Percentiles rank a stretch among this genome's conserved stretches.
phyloP scores from a whole-genome alignment of 92 coral and sea anemone species.

The Nematostella vectensis region DNA sequence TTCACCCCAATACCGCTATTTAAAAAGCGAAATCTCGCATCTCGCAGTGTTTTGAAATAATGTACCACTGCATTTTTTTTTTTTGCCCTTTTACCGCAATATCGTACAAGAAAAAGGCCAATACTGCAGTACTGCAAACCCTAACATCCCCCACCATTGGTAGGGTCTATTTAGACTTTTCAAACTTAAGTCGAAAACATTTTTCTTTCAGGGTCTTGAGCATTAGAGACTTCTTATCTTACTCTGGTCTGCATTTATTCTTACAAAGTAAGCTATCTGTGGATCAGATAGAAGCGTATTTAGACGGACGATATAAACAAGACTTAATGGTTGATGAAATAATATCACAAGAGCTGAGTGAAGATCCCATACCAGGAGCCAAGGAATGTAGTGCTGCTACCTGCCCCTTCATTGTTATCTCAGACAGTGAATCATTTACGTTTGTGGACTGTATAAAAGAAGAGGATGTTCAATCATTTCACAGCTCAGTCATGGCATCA shows the following conservation, averaged over 20 bases:
- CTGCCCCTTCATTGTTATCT: constrained; percentile 10
- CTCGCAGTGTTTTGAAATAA: too few species aligned
- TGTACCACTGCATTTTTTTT: too few species aligned
- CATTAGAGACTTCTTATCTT: constrained; percentile 61
- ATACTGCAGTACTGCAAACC: too few species aligned
- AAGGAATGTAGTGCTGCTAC: constrained; percentile 7
- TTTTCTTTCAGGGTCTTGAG: constrained; percentile 66
- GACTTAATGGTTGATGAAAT: constrained; percentile 62
- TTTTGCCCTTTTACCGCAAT: too few species aligned
- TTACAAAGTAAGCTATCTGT: constrained; percentile 81
- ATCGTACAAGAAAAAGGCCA: too few species aligned
- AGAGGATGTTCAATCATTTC: constrained; percentile 26
- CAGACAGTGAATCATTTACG: constrained; percentile 23
- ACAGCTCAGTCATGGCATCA: constrained; percentile 22
- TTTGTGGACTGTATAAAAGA: constrained; percentile 5
- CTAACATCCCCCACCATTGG: too few species aligned
- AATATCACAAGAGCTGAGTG: constrained; percentile 18
- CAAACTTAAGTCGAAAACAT: too few species aligned
- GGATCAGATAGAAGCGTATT: constrained; percentile 65
- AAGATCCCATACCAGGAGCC: constrained; percentile 9
- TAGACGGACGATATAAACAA: constrained; percentile 69
- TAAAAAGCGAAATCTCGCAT: too few species aligned
- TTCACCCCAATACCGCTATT: too few species aligned
- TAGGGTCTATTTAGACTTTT: too few species aligned
- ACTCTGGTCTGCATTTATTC: constrained; percentile 87